Evolutionary conservation across 2,888 invertebrate species (phyloP).

Genomic region (Flexamia atlantica): DNA sequence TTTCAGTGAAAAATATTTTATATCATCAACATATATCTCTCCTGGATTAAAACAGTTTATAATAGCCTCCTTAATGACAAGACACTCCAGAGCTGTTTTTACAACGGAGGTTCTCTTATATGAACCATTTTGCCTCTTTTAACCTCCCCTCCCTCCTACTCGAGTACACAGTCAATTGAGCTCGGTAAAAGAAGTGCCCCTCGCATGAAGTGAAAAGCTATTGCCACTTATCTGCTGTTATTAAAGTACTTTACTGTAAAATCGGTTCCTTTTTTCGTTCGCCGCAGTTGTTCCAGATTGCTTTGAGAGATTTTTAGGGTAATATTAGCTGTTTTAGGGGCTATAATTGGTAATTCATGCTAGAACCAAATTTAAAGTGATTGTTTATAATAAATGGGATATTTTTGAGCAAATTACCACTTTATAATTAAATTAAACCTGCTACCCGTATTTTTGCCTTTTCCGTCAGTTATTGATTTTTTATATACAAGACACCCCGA

Average conservation of each 20-base stretch:
- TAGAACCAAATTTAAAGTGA: too few relatives aligned
- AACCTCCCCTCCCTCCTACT: neutral
- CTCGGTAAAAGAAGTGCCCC: slow-evolving; percentile 28
- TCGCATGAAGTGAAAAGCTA: slow-evolving; percentile 37
- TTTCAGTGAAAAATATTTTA: too few relatives aligned
- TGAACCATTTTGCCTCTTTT: slow-evolving; percentile 8
- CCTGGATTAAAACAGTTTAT: neutral
- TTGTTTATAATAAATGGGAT: too few relatives aligned
- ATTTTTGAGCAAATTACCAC: too few relatives aligned
- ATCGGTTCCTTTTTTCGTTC: slow-evolving; percentile 16
- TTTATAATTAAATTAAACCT: too few relatives aligned
- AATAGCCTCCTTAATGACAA: neutral
- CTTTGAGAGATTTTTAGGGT: too few relatives aligned
- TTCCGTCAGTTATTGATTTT: too few relatives aligned
- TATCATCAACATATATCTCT: too few relatives aligned
- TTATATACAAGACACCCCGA: too few relatives aligned
- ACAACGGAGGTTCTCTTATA: slow-evolving; percentile 18
- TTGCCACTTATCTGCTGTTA: slow-evolving; percentile 41
- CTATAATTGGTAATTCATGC: too few relatives aligned
- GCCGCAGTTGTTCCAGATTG: neutral
- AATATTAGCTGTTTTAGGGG: too few relatives aligned
- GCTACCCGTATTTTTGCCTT: too few relatives aligned
- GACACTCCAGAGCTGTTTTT: neutral
- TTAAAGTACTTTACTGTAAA: slow-evolving; percentile 35
- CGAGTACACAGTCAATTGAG: slow-evolving; percentile 39